Base-by-base conservation (phyloP, 2,888 invertebrate species). In the Xanthia icteritia region DNA sequence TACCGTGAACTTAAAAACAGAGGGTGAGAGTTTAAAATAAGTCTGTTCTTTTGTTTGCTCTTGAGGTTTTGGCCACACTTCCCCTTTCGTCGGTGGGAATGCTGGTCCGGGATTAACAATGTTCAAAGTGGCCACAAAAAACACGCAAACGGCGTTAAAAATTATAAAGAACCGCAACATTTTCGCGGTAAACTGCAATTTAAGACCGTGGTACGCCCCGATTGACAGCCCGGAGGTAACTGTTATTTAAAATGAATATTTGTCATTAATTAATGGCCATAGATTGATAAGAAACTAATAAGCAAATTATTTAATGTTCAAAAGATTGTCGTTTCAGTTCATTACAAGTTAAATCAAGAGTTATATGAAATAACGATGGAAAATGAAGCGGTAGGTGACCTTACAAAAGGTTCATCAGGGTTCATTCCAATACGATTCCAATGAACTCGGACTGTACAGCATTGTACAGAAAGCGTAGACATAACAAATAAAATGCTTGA, bases 1-100 rank as follows among this genome's bases (percentile, higher is more conserved):
- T 93, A 97, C 97, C 91, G 93, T 88, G 88, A 97, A 96, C 78
- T 93, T 86, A 89, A 98, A 97, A 74, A 91, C 89, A 8, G 94
- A 89, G 2, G 97, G 96, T 74, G 96, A 89, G 31, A 97, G 89
- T 77, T 96, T 90, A 86, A 95, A 96, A 91, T 94, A 97, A 20
- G 91, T 91, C 36, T 93, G 92, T 17, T 92, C 90, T 83, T 95
- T 95, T 63, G 92, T 90, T 91, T 97, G 97, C 17, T 93, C 87
- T 83, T 97, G 97, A 0, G 98, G 98, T 90, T 97, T 95, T 0
- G 98, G 98, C 98, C 98, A 98, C 13, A 98, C 97, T 93, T 97
- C 97, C 11, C 98, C 98, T 92, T 91, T 90, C 0, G 92, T 91
- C 5, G 92, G 90, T 17, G 87, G 89, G 79, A 82, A 91, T 73